Evolutionary conservation across 35 echinoderm and acorn worm genomes (phyloP).

Genomic region (Nesometra sesokonis): DNA sequence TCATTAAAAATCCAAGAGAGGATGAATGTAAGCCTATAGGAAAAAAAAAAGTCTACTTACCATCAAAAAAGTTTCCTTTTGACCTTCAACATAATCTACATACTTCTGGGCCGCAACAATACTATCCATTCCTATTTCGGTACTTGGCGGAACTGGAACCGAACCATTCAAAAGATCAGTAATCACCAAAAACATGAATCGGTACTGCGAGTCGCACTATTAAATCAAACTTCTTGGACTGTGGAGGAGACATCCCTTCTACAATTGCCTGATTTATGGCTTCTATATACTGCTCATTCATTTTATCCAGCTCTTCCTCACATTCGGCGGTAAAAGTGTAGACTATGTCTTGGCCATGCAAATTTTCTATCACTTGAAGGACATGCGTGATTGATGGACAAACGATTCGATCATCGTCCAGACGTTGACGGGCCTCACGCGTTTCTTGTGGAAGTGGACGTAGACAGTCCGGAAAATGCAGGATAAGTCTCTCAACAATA

Average conservation of each 20-base stretch:
- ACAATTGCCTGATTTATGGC: conserved; percentile 8
- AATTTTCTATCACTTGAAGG: conserved; percentile 9
- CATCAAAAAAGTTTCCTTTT: too few species aligned
- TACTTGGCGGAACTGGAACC: too few species aligned
- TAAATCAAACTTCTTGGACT: conserved; percentile 6
- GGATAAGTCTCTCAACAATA: neutral
- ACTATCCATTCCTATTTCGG: too few species aligned
- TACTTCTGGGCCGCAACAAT: too few species aligned
- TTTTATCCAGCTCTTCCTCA: neutral
- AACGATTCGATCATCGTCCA: neutral
- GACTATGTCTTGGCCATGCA: neutral
- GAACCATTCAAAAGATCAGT: too few species aligned
- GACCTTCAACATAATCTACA: too few species aligned
- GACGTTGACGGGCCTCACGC: neutral
- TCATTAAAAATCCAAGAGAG: too few species aligned
- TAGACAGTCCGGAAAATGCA: conserved; percentile 7
- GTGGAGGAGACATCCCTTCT: neutral
- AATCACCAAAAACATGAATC: too few species aligned
- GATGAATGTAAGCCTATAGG: too few species aligned
- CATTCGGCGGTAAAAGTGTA: conserved; percentile 6
- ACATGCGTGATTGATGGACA: conserved; percentile 2
- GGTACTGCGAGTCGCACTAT: conserved; percentile 2
- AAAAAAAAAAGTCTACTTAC: too few species aligned
- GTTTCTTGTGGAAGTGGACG: neutral
- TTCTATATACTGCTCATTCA: conserved; percentile 11